Conservation (phyloP, 2,797 vertebrate genomes). For the Brachyrhaphis roseni region DNA sequence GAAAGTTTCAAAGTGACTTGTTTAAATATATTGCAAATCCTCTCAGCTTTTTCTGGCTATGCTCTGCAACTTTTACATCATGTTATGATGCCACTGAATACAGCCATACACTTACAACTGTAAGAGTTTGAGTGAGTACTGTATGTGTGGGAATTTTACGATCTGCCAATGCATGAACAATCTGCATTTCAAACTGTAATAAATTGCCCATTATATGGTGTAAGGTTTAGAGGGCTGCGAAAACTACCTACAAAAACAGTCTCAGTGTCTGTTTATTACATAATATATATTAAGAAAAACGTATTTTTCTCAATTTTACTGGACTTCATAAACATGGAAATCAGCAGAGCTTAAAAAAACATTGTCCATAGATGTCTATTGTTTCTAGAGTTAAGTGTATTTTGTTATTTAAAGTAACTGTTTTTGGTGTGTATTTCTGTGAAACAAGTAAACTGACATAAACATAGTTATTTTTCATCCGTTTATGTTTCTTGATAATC, state of each 20-base stretch:
- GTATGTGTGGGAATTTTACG: background rate
- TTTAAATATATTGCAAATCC: background rate
- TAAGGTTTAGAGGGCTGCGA: background rate
- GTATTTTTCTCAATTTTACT: background rate
- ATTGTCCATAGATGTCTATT: background rate
- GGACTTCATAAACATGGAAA: background rate
- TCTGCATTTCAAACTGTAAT: background rate
- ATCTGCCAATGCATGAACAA: background rate
- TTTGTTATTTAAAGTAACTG: background rate
- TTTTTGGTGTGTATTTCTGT: background rate
- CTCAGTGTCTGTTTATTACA: background rate
- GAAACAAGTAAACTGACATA: background rate
- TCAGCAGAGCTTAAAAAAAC: background rate
- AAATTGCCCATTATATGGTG: background rate
- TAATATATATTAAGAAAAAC: background rate
- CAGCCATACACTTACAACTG: background rate
- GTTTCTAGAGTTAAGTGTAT: background rate
- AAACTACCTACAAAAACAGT: background rate
- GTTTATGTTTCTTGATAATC: conserved; percentile 5
- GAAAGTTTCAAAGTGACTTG: background rate
- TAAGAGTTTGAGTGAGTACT: background rate
- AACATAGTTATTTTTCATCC: background rate
- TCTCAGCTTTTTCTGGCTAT: background rate
- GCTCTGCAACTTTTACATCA: background rate
- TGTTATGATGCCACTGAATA: background rate